These are phyloP conservation scores for Nymphicus hollandicus DNA, from an alignment of 2,113 vertebrate genomes.

Conservation along the genomic window DNA sequence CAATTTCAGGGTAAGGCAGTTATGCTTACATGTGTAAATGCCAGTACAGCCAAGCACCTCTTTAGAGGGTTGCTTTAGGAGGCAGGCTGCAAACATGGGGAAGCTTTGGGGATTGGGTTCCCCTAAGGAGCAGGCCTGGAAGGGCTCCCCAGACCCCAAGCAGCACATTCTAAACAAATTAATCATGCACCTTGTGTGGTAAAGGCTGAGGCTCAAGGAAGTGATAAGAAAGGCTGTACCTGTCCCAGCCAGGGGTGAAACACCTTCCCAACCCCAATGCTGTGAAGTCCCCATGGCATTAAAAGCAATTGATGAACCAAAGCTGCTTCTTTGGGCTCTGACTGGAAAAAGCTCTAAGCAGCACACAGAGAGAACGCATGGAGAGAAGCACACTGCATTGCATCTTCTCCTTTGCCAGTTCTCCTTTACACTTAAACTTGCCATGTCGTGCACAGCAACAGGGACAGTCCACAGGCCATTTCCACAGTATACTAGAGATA, in stretches of 20 bases:
- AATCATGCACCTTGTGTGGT: not conserved
- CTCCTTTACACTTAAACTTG: not conserved
- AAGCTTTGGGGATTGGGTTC: not conserved
- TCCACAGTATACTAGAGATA: not conserved
- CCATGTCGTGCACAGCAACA: not conserved
- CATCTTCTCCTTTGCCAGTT: not conserved
- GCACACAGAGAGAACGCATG: not conserved
- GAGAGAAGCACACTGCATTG: not conserved
- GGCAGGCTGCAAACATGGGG: not conserved
- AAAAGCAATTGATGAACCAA: not conserved
- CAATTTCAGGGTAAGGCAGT: slow-evolving; percentile 34
- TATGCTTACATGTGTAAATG: not conserved
- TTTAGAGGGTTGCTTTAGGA: not conserved
- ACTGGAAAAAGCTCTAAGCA: not conserved
- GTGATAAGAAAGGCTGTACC: not conserved
- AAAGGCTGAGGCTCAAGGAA: not conserved
- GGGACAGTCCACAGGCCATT: not conserved
- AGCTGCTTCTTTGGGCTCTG: not conserved
- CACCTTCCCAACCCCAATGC: not conserved
- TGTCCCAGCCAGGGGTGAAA: not conserved
- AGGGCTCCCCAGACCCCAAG: not conserved
- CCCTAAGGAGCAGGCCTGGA: not conserved
- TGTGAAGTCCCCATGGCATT: not conserved
- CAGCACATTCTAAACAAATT: not conserved
- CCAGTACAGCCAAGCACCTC: not conserved